These are phyloP conservation scores for Cotesia typhae DNA, from an alignment of 1,140 invertebrate species.

Conservation along the genomic window DNA sequence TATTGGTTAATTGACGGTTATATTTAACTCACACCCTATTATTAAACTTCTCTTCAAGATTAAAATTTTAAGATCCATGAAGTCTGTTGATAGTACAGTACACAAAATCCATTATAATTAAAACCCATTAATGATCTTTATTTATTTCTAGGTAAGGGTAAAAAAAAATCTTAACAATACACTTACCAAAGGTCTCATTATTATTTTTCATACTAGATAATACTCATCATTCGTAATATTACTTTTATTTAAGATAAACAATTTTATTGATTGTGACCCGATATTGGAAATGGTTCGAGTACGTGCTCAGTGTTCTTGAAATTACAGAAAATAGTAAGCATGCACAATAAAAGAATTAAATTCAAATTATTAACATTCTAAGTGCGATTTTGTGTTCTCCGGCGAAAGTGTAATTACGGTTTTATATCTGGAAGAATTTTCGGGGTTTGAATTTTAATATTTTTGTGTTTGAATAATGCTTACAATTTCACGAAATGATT, in stretches of 20 bases:
- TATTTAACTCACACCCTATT: too few relatives aligned
- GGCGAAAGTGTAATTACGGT: slow-evolving; percentile 54
- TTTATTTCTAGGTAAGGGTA: too few relatives aligned
- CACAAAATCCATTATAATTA: too few relatives aligned
- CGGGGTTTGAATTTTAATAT: slow-evolving; percentile 1
- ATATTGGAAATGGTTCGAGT: background rate
- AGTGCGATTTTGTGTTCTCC: slow-evolving; percentile 45
- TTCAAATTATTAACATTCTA: slow-evolving; percentile 48
- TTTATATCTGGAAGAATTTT: slow-evolving; percentile 23
- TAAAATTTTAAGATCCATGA: too few relatives aligned
- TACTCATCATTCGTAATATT: background rate
- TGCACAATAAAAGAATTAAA: slow-evolving; percentile 6
- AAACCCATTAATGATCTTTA: too few relatives aligned
- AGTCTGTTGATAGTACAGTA: too few relatives aligned
- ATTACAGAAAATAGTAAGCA: slow-evolving; percentile 48
- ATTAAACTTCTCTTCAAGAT: too few relatives aligned
- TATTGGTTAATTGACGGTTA: background rate
- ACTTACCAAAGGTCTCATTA: background rate
- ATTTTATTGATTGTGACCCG: background rate
- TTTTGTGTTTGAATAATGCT: background rate
- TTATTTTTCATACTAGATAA: background rate
- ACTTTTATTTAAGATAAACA: too few relatives aligned
- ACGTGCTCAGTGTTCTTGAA: slow-evolving; percentile 47
- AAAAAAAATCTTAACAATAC: too few relatives aligned
- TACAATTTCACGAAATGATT: slow-evolving; percentile 1